These are phyloP conservation scores for Peromyscus polionotus DNA, from an alignment of 2,113 vertebrate species.

Conservation along the genomic window DNA sequence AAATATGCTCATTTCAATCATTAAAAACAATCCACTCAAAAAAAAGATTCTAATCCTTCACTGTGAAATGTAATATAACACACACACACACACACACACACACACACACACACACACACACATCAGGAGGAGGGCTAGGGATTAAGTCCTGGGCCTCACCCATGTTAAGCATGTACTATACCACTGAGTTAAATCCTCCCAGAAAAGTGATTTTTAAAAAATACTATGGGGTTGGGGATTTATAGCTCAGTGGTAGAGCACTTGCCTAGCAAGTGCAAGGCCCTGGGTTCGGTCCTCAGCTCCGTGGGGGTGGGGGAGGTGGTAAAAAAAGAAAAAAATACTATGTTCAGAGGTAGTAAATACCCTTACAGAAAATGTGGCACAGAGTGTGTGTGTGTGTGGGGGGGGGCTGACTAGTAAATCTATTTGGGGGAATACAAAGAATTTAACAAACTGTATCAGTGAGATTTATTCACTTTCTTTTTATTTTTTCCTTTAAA, in stretches of 20 bases:
- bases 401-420: neutral
- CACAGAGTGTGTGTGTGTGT: neutral
- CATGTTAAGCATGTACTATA: neutral
- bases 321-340: neutral
- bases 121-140: neutral
- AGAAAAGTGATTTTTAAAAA: neutral
- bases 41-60: slow-evolving; percentile 30
- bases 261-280: no score
- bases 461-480: neutral
- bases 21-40: neutral
- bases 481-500: no score
- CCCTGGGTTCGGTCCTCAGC: no score
- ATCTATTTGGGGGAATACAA: slow-evolving; percentile 22
- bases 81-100: neutral
- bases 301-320: no score
- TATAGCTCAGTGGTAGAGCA: no score
- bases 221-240: no score
- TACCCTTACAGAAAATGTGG: slow-evolving; percentile 16
- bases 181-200: neutral
- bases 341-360: slow-evolving; percentile 33
- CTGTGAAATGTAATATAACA: neutral
- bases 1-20: slow-evolving; percentile 30
- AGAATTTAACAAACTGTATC: neutral
- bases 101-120: neutral
- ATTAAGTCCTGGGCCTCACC: neutral